Base-by-base conservation (phyloP, 2,888 invertebrate genomes). In the Mylabris sibirica region DNA sequence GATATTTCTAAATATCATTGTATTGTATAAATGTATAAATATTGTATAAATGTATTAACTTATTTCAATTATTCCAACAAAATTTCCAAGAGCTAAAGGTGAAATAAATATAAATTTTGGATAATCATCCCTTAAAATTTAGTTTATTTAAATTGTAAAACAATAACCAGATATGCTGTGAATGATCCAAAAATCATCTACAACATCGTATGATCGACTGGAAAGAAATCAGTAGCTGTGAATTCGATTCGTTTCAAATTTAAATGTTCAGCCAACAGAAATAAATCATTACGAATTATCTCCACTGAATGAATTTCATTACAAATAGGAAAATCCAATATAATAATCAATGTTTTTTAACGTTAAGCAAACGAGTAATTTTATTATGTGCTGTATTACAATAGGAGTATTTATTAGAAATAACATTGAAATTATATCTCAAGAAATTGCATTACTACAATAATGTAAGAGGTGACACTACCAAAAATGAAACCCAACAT, bases 371-470 rank as follows among this genome's bases (percentile, higher is more conserved):
- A n/a, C n/a, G n/a, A n/a, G n/a, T n/a, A n/a, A n/a, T n/a, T n/a
- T n/a, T n/a, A n/a, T n/a, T n/a, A n/a, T n/a, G n/a, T n/a, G n/a
- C n/a, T n/a, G n/a, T n/a, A n/a, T n/a, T n/a, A n/a, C n/a, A n/a
- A n/a, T n/a, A n/a, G n/a, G n/a, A n/a, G n/a, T n/a, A n/a, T n/a
- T n/a, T n/a, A n/a, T n/a, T n/a, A 30, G 30, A 30, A 30, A 6
- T 30, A 8, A 30, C 8, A 30, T 30, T 30, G 8, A 3, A 30
- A 41, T 49, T 49, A 49, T 17, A 49, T 49, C 17, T 49, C 6
- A 49, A 49, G 20, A 63, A 71, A 73, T 53, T 73, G 71, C 34
- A 71, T 65, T 9, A 66, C 69, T 11, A 73, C 71, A 35, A 73
- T 70, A 26, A 65, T 66, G 61, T 73, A 73, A 1, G 69, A 67